A percentile compares a stretch with the other conserved stretches of the same genome.
Evolutionary conservation across 2,888 invertebrate species (phyloP).

Genomic region (Catocala nupta): DNA sequence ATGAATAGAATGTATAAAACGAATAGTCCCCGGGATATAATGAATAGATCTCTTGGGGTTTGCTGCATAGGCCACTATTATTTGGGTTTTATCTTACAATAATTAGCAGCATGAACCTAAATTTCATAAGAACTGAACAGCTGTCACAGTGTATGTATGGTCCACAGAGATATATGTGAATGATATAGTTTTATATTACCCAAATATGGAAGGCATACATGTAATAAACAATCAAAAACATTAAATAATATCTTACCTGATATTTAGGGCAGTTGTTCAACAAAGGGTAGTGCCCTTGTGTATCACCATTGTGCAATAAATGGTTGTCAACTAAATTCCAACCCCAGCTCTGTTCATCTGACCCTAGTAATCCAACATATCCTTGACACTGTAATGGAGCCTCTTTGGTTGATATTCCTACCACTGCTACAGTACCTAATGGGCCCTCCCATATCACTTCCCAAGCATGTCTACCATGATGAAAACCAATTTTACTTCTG

Average conservation of each 20-base stretch:
- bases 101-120: no score
- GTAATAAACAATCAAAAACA: no score
- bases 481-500: slow-evolving; percentile 96
- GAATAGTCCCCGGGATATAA: no score
- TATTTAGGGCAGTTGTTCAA: slow-evolving; percentile 99
- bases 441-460: slow-evolving; percentile 99
- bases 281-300: slow-evolving; percentile 97
- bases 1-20: no score
- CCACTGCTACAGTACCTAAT: slow-evolving; percentile 98
- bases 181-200: no score
- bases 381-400: slow-evolving; percentile 97
- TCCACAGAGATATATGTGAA: no score
- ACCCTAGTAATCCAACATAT: slow-evolving; percentile 97
- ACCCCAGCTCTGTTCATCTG: slow-evolving; percentile 99
- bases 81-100: no score
- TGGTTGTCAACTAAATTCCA: slow-evolving; percentile 99
- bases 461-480: slow-evolving; percentile 98
- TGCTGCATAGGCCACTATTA: no score
- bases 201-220: no score
- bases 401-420: slow-evolving; percentile 98
- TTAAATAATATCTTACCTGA: slow-evolving; percentile 89
- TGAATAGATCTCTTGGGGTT: no score
- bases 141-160: no score
- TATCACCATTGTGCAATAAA: slow-evolving; percentile 98
- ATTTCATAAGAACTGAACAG: no score